phyloP scores from a whole-genome alignment of 2,113 vertebrate genomes.

The Bungarus multicinctus region DNA sequence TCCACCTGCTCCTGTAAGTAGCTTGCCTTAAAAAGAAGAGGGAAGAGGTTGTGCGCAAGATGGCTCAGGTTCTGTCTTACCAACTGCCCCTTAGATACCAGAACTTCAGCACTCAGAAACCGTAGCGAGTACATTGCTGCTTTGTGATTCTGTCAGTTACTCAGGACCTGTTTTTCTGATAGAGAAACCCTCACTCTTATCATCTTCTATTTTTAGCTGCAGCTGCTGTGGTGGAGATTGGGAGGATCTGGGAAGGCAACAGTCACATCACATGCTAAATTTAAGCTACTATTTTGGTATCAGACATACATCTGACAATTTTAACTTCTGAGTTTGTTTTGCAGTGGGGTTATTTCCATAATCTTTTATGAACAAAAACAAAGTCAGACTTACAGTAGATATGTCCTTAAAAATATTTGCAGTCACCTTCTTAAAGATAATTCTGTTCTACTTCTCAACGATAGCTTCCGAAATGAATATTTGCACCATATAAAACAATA shows the following conservation, averaged over 20 bases:
- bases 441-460: not conserved
- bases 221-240: conserved; percentile 69
- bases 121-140: conserved; percentile 84
- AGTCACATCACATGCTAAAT: conserved; percentile 38
- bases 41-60: conserved; percentile 86
- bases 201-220: conserved; percentile 77
- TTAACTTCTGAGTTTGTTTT: not conserved
- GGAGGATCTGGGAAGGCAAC: conserved; percentile 26
- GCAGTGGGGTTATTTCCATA: not conserved
- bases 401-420: not conserved
- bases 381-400: not conserved
- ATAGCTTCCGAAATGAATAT: not conserved
- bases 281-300: conserved; percentile 70
- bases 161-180: not conserved
- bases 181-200: conserved; percentile 18
- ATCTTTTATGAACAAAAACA: not conserved
- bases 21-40: conserved; percentile 89
- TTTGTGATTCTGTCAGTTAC: not conserved
- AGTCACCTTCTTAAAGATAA: not conserved
- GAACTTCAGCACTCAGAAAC: conserved; percentile 81
- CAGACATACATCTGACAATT: conserved; percentile 12
- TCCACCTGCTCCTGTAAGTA: conserved; percentile 81
- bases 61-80: conserved; percentile 67
- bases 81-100: conserved; percentile 67
- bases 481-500: not conserved